Evolutionary conservation across 2,888 invertebrate species (phyloP).

Genomic region (Dastarcus helophoroides): DNA sequence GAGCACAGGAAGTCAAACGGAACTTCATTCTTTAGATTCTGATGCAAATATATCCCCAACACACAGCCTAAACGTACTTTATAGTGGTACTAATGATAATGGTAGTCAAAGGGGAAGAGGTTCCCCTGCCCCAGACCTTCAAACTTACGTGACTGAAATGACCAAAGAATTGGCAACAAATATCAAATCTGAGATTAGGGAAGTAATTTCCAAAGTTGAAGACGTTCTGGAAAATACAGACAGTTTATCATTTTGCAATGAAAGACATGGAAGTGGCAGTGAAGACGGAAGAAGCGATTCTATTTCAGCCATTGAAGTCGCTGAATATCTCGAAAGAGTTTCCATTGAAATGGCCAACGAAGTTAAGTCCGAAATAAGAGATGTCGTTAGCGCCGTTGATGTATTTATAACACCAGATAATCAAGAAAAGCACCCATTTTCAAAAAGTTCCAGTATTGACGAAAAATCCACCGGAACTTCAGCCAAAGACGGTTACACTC

Average conservation of each 20-base stretch:
- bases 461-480: slow-evolving; percentile 24
- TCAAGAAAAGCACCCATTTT: slow-evolving; percentile 28
- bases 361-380: slow-evolving; percentile 65
- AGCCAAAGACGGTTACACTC: slow-evolving; percentile 24
- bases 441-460: slow-evolving; percentile 27
- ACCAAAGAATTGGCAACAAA: slow-evolving; percentile 69
- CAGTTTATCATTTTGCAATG: slow-evolving; percentile 29
- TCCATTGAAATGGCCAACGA: slow-evolving; percentile 69
- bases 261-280: slow-evolving; percentile 40
- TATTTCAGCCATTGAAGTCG: slow-evolving; percentile 62
- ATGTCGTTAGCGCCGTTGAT: slow-evolving; percentile 62
- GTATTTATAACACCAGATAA: slow-evolving; percentile 38
- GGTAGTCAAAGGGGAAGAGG: slow-evolving; percentile 42
- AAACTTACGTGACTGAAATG: slow-evolving; percentile 66
- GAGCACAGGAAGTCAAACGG: slow-evolving; percentile 64
- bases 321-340: slow-evolving; percentile 66
- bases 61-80: slow-evolving; percentile 39
- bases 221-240: slow-evolving; percentile 64
- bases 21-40: slow-evolving; percentile 52
- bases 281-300: slow-evolving; percentile 56
- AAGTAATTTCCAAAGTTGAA: slow-evolving; percentile 69
- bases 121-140: slow-evolving; percentile 48
- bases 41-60: slow-evolving; percentile 37
- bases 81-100: slow-evolving; percentile 43
- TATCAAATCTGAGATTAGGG: slow-evolving; percentile 70